Evolutionary conservation across 2,888 invertebrate genomes (phyloP).

Genomic region (Strigamia transsilvanica): DNA sequence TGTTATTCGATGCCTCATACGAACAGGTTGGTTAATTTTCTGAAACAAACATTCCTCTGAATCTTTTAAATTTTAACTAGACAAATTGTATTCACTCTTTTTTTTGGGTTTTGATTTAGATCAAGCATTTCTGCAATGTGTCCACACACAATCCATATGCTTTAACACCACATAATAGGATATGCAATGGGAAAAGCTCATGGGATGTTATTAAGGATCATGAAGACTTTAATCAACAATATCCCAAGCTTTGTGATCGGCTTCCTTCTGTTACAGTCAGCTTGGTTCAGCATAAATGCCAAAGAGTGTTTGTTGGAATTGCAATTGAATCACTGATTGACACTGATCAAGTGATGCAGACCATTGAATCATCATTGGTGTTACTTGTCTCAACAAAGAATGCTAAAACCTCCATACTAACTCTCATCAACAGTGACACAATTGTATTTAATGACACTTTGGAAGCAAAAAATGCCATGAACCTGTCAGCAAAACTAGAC

Average conservation of each 20-base stretch:
- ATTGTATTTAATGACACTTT: not conserved
- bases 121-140: not conserved
- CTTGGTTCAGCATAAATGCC: not conserved
- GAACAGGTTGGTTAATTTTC: not conserved
- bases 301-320: not conserved
- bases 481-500: not conserved
- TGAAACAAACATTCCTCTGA: not conserved
- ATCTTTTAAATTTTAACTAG: too few species aligned
- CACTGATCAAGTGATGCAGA: not conserved
- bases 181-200: not conserved
- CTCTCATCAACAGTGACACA: not conserved
- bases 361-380: constrained; percentile 12
- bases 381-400: not conserved
- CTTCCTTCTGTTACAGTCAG: not conserved
- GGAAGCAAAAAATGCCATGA: not conserved
- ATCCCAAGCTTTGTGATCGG: not conserved
- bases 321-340: not conserved
- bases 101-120: not conserved
- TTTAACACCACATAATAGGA: not conserved
- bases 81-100: too few species aligned
- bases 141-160: not conserved
- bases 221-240: not conserved
- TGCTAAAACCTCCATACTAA: not conserved
- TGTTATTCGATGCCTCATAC: not conserved
- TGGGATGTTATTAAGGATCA: not conserved